These are phyloP conservation scores for Sesamia nonagrioides DNA, from an alignment of 1,140 invertebrate genomes.

Conservation along the genomic window DNA sequence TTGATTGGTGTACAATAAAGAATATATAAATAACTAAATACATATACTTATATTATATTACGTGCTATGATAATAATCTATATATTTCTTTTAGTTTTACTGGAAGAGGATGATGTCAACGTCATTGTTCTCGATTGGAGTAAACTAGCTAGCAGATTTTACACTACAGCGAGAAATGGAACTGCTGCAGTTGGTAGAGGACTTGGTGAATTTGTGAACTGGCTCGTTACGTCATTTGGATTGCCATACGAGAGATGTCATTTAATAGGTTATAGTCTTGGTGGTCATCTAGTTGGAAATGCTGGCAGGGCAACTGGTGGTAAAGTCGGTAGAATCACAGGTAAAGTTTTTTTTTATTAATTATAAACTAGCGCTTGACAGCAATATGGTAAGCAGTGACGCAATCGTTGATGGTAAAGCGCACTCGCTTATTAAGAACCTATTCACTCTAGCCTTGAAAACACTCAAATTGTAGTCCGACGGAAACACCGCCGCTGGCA, in stretches of 20 bases:
- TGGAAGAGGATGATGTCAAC: slow-evolving; percentile 88
- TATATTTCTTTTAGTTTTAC: slow-evolving; percentile 88
- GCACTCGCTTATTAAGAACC: no score
- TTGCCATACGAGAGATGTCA: slow-evolving; percentile 60
- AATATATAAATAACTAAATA: no score
- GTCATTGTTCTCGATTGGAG: slow-evolving; percentile 91
- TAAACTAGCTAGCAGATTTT: slow-evolving; percentile 86
- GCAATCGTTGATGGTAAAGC: no score
- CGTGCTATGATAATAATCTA: no score
- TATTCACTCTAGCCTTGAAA: no score
- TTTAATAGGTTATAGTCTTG: slow-evolving; percentile 71
- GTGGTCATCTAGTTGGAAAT: slow-evolving; percentile 66
- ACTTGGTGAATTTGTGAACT: slow-evolving; percentile 87
- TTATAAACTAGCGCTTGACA: no score
- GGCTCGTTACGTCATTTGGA: slow-evolving; percentile 69
- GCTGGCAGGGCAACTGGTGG: slow-evolving; percentile 62
- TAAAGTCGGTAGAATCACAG: slow-evolving; percentile 63
- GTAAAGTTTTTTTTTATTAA: no score
- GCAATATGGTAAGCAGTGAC: no score
- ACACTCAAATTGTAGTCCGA: no score
- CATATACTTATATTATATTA: no score
- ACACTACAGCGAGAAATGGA: slow-evolving; percentile 83
- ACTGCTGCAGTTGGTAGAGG: slow-evolving; percentile 80
- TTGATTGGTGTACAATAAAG: no score
- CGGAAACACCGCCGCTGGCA: no score